A percentile compares a stretch with the other conserved stretches of the same genome.
Evolutionary conservation across 2,888 invertebrate species (phyloP).

Genomic region (Mythimna albipuncta): DNA sequence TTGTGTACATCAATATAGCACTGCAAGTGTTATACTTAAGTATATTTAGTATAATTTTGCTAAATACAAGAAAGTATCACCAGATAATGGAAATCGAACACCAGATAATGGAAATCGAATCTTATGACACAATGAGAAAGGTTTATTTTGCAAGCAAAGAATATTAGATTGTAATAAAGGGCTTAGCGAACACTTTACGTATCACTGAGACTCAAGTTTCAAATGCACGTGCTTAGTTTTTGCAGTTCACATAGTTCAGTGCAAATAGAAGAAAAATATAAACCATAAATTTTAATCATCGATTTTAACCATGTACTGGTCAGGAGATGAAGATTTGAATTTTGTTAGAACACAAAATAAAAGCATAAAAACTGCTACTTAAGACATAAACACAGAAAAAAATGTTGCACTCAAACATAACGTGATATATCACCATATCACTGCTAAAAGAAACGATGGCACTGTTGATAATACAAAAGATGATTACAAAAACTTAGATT

Average conservation of each 20-base stretch:
- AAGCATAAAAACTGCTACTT: neutral
- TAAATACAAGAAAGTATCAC: neutral
- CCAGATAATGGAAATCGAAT: too few species aligned
- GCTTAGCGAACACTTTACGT: conserved; percentile 4
- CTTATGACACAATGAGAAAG: too few species aligned
- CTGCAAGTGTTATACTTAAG: neutral
- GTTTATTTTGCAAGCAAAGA: conserved; percentile 18
- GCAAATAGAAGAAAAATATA: too few species aligned
- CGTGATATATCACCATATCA: neutral
- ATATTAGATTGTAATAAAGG: conserved; percentile 8
- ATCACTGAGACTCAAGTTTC: conserved; percentile 50
- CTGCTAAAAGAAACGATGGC: neutral
- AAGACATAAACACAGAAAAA: neutral
- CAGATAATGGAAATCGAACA: too few species aligned
- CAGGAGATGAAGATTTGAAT: neutral
- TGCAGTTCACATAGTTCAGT: neutral
- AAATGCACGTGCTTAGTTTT: conserved; percentile 50
- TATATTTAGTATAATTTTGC: neutral
- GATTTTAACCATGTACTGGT: too few species aligned
- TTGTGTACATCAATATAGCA: neutral
- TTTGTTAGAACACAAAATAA: neutral
- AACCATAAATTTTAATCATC: neutral
- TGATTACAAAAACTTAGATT: neutral
- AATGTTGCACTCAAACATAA: conserved; percentile 3
- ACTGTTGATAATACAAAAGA: neutral